These are phyloP conservation scores for Mesoligia furuncula DNA, from an alignment of 2,888 invertebrate genomes.

Conservation along the genomic window DNA sequence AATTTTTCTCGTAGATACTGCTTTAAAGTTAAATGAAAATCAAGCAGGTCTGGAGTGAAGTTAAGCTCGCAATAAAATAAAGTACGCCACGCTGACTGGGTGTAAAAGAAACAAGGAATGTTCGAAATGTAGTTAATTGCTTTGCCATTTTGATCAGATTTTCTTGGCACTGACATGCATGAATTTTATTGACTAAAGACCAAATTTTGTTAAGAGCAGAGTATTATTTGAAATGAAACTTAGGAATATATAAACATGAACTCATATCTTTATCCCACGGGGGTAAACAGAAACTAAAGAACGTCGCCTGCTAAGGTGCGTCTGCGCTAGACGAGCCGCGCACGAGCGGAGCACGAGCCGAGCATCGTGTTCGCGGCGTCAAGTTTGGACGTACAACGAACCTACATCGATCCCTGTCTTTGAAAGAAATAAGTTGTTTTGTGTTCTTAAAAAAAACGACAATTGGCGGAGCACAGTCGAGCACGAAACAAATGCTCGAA, in stretches of 20 bases:
- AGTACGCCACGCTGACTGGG: not conserved
- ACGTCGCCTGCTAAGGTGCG: no score
- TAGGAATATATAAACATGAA: not conserved
- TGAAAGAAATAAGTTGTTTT: no score
- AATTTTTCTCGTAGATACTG: constrained; percentile 41
- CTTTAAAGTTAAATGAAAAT: constrained; percentile 41
- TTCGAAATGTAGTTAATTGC: constrained; percentile 31
- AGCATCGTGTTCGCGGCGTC: no score
- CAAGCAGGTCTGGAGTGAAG: constrained; percentile 29
- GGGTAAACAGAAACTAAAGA: not conserved
- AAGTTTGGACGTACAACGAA: no score
- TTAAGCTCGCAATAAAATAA: constrained; percentile 32
- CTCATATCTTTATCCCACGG: not conserved
- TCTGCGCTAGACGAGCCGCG: no score
- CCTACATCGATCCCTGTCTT: no score
- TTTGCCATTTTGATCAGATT: not conserved
- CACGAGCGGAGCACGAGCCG: no score
- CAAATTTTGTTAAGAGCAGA: not conserved
- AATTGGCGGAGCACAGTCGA: no score
- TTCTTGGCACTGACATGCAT: no score
- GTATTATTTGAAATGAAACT: not conserved
- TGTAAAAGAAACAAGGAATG: constrained; percentile 27
- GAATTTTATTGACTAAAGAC: not conserved
- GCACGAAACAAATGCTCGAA: no score
- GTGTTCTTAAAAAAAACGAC: no score